Conservation (phyloP, 1,140 invertebrate species). For the Metaphire vulgaris region DNA sequence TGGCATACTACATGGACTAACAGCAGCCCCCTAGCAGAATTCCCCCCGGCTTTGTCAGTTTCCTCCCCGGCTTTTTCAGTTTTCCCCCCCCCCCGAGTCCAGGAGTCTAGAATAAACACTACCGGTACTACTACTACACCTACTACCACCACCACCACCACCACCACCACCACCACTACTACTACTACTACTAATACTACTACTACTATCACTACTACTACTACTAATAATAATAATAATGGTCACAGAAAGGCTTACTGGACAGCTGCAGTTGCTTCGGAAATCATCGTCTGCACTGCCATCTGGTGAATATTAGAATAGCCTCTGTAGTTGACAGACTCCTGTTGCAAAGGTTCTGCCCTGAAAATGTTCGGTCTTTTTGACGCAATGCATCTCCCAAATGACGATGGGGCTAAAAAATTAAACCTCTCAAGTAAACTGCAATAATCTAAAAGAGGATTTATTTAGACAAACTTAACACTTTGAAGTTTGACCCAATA, state of each 20-base stretch:
- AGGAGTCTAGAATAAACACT: no score
- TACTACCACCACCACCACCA: no score
- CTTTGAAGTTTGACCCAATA: slow-evolving; percentile 7
- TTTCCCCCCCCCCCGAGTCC: no score
- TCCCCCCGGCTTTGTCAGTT: no score
- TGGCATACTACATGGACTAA: no score
- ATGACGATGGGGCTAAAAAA: background rate
- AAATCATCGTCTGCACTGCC: slow-evolving; percentile 64
- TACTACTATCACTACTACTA: no score
- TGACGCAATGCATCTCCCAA: background rate
- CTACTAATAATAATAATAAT: background rate
- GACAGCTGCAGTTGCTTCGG: slow-evolving; percentile 59
- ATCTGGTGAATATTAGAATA: slow-evolving; percentile 71
- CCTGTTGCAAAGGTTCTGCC: slow-evolving; percentile 35
- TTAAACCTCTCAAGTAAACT: background rate
- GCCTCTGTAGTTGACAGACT: slow-evolving; percentile 67
- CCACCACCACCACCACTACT: no score
- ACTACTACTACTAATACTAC: no score
- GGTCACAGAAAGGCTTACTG: slow-evolving; percentile 40
- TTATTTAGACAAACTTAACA: background rate
- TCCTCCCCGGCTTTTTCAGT: no score
- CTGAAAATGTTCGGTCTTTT: background rate
- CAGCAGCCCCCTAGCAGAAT: no score
- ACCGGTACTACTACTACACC: no score
- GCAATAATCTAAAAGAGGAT: background rate